A percentile compares a stretch with the other conserved stretches of the same genome.
These are phyloP conservation scores for Chrysolina haemoptera DNA, from an alignment of 2,888 invertebrate species.

Conservation along the genomic window DNA sequence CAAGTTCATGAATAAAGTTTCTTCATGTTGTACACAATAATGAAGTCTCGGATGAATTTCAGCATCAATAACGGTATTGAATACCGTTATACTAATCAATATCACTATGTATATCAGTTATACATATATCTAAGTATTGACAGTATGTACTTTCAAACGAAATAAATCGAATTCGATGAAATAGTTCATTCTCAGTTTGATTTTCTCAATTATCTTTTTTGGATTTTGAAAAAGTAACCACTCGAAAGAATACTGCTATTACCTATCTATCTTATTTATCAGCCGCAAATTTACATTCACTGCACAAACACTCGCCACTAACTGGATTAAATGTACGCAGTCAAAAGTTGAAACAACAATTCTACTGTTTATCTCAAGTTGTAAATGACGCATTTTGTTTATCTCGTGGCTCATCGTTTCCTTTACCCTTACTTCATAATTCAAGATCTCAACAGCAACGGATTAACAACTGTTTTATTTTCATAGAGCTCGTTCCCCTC, in stretches of 20 bases:
- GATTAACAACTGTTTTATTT: slow-evolving; percentile 29
- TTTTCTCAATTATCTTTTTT: too few relatives aligned
- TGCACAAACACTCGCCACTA: not conserved
- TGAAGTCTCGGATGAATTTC: too few relatives aligned
- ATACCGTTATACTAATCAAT: too few relatives aligned
- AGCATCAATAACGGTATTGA: too few relatives aligned
- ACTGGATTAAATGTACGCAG: not conserved
- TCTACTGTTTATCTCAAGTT: not conserved
- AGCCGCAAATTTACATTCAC: not conserved
- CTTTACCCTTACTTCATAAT: slow-evolving; percentile 18
- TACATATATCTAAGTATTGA: too few relatives aligned
- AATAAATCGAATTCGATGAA: too few relatives aligned
- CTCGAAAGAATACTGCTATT: not conserved
- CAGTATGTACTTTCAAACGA: too few relatives aligned
- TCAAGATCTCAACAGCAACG: slow-evolving; percentile 13
- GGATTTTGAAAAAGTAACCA: not conserved
- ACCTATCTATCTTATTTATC: not conserved
- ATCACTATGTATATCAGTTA: too few relatives aligned
- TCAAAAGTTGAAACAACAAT: not conserved
- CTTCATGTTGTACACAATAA: too few relatives aligned
- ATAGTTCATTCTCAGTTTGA: too few relatives aligned
- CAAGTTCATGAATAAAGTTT: too few relatives aligned
- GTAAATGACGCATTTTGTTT: not conserved
- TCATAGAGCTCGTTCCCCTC: slow-evolving; percentile 18
- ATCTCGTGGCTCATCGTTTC: not conserved